Conservation (phyloP, 2,113 vertebrate genomes). For the Struthidea cinerea region DNA sequence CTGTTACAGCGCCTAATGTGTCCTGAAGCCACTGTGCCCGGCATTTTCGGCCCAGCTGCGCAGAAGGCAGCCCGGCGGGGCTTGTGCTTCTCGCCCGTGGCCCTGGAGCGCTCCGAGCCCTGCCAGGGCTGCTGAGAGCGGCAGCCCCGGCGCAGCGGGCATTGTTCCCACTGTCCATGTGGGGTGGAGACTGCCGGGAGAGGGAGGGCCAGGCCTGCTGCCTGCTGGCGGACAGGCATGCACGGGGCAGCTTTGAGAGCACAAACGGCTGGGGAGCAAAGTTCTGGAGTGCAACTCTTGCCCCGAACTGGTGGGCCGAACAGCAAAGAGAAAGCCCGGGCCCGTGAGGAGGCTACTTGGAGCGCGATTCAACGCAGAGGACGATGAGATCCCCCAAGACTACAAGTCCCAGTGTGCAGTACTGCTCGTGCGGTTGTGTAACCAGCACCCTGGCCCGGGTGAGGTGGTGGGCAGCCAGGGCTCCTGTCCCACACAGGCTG, state of each 20-base stretch:
- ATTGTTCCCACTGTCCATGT: fast-evolving
- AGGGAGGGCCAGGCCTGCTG: neutral
- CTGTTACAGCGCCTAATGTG: fast-evolving
- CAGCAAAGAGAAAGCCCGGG: too few relatives aligned
- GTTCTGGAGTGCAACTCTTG: neutral
- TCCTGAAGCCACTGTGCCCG: fast-evolving
- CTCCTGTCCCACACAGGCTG: fast-evolving
- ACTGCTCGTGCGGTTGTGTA: neutral
- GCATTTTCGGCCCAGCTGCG: fast-evolving
- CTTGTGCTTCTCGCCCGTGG: fast-evolving
- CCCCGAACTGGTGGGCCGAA: neutral
- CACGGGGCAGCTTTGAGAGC: neutral
- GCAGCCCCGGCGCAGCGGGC: fast-evolving
- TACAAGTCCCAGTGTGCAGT: neutral
- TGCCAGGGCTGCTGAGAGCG: neutral
- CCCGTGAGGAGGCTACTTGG: neutral
- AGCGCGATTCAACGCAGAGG: fast-evolving
- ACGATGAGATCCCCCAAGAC: fast-evolving
- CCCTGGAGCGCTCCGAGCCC: neutral
- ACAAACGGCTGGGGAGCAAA: fast-evolving
- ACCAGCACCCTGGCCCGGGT: neutral
- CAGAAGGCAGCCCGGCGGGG: fast-evolving
- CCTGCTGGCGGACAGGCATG: fast-evolving
- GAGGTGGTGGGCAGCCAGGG: neutral
- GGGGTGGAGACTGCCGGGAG: neutral